These are phyloP conservation scores for Dasypus novemcinctus DNA, from an alignment of 2,113 vertebrate species.

Conservation along the genomic window DNA sequence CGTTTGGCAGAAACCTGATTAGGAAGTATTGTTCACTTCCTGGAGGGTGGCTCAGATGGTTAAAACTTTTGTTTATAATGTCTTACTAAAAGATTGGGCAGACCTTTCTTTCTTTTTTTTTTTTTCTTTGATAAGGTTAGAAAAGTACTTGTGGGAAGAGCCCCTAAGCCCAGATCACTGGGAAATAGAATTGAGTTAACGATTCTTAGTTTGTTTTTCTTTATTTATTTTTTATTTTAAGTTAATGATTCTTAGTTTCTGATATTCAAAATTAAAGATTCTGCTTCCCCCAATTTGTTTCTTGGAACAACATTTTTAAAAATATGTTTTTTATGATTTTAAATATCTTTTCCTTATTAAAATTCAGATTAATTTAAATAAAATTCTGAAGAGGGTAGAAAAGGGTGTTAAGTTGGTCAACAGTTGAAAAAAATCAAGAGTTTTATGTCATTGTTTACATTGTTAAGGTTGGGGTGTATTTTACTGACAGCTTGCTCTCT, in stretches of 20 bases:
- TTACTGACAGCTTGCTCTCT: neutral
- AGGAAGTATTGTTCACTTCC: constrained; percentile 64
- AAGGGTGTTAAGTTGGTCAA: neutral
- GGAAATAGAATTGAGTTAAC: constrained; percentile 50
- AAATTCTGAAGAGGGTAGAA: neutral
- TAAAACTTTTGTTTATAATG: constrained; percentile 65
- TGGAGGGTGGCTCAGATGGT: constrained; percentile 27
- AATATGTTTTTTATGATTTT: neutral
- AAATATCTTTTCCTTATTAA: constrained; percentile 24
- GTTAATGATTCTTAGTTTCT: constrained; percentile 45
- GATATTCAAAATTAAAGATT: constrained; percentile 35
- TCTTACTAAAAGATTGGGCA: constrained; percentile 13
- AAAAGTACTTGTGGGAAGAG: neutral
- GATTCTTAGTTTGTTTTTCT: constrained; percentile 34
- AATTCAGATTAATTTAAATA: constrained; percentile 37
- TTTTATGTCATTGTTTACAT: neutral
- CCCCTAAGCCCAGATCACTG: neutral
- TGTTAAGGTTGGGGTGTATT: neutral
- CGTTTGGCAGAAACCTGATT: constrained; percentile 63
- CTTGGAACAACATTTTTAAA: neutral
- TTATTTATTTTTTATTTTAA: no score
- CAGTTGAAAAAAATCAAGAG: neutral
- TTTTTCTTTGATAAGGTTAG: constrained; percentile 8
- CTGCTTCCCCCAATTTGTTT: constrained; percentile 16
- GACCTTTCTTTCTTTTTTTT: neutral